Evolutionary conservation across 2,797 vertebrate species (phyloP), one percentile per base, ranked within the genome.

Genomic region (Anniella stebbinsi): DNA sequence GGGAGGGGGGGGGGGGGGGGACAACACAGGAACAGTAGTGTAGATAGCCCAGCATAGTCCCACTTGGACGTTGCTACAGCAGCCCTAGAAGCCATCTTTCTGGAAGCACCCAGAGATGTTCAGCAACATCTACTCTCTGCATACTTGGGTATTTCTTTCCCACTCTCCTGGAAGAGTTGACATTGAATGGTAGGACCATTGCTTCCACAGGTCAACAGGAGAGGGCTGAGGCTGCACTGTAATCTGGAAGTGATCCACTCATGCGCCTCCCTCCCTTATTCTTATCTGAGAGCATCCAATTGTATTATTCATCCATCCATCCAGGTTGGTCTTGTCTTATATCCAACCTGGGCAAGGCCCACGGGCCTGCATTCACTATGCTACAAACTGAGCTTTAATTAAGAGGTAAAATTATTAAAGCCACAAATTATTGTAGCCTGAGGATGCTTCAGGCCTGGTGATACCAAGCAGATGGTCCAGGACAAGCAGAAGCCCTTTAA

Each of bases 391-490:
- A 93, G 91, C 97, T 97, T 97, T 98, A 97, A 98, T 98, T 98
- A 98, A 98, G 97, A 97, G 96, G 95, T 97, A 97, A 97, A 97
- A 97, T 98, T 97, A 98, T 98, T 97, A 98, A 98, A 97, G 97
- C 97, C 96, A 97, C 98, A 98, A 98, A 98, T 98, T 98, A 98
- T 97, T 96, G 96, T 93, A 95, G 97, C 97, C 97, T 80, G 94
- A 96, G 97, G 98, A 97, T 94, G 95, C 94, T 85, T 72, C 69
- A 70, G 25, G 93, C 91, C 88, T 89, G 57, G 95, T 98, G 98
- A 98, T 98, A 95, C 97, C 96, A 97, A 98, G 97, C 99, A 99
- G 99, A 99, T 99, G 99, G 98, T 97, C 96, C 93, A 30, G 93
- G 95, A 96, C 95, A 97, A 93, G 94, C 91, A 28, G 94, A 94